Conservation (phyloP, 1,140 invertebrate species). For the Drosophila equinoxialis region DNA sequence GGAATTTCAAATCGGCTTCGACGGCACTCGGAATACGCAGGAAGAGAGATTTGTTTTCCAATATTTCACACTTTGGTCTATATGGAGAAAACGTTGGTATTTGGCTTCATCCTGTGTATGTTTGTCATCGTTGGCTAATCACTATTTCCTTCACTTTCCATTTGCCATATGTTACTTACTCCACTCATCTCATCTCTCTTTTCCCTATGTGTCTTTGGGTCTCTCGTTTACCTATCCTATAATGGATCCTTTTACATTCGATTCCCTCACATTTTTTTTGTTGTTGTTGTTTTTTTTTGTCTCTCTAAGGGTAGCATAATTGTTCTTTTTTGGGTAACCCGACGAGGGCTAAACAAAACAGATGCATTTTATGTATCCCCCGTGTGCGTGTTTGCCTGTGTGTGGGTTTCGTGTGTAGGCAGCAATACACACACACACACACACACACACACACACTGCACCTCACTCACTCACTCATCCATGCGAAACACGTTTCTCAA, state of each 20-base stretch:
- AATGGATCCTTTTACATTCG: conserved; percentile 71
- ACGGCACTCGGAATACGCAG: no score
- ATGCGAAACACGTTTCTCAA: conserved; percentile 70
- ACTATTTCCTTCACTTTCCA: conserved; percentile 55
- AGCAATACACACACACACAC: conserved; percentile 11
- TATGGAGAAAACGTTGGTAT: background rate
- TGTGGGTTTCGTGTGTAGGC: conserved; percentile 39
- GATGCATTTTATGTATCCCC: conserved; percentile 58
- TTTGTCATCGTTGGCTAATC: conserved; percentile 76
- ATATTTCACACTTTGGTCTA: background rate
- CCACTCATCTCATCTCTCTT: background rate
- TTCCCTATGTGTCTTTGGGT: background rate
- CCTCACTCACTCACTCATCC: conserved; percentile 29
- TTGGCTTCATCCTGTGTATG: conserved; percentile 1
- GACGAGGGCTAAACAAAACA: conserved; percentile 60
- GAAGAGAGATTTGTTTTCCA: no score
- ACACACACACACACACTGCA: conserved; percentile 13
- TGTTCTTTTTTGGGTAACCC: conserved; percentile 48
- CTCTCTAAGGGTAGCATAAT: conserved; percentile 38
- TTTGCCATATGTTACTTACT: conserved; percentile 45
- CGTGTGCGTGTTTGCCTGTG: conserved; percentile 12
- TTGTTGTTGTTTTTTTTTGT: no score
- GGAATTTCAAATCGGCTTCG: no score
- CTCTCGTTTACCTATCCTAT: conserved; percentile 15
- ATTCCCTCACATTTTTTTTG: conserved; percentile 33